Evolutionary conservation across 2,797 vertebrate genomes (phyloP), one percentile per base, ranked within the genome.

Genomic region (Gobio occitaniae): DNA sequence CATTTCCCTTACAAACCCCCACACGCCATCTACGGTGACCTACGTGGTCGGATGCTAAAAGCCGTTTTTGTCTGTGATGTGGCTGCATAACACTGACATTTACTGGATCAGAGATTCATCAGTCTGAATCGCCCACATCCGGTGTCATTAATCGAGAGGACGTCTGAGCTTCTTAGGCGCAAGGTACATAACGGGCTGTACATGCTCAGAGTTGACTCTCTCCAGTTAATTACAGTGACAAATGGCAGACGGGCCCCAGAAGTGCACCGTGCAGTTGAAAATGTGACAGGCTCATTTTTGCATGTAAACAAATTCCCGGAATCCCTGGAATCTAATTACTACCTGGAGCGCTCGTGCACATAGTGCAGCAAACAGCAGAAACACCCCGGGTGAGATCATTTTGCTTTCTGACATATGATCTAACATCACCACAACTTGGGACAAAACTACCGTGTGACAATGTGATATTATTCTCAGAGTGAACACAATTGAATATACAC

Each of bases 241-340:
- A 91, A 90, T 89, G 79, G 86, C 82, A 89, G 78, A 80, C 65
- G 32, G 69, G 80, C 75, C 81, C 78, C 87, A 86, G 88, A 89
- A 89, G 80, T 82, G 85, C 87, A 74, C 78, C 47, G 80, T 78
- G 72, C 65, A 83, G 72, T 74, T 76, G 61, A 75, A 89, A 89
- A 86, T 81, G 83, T 81, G 85, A 88, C 88, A 90, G 86, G 65
- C 87, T 89, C 89, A 87, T 90, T 90, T 92, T 84, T 79, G 88
- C 87, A 86, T 86, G 84, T 89, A 89, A 92, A 91, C 90, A 88
- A 85, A 68, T 87, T 89, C 86, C 83, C 88, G 88, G 83, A 87
- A 86, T 86, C 68, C 61, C 36, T 70, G 72, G 86, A 88, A 90
- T 90, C 82, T 88, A 90, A 90, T 92, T 89, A 90, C 76, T 85